Conservation (phyloP, 1,140 invertebrate species). For the Drosophila subpulchrella region DNA sequence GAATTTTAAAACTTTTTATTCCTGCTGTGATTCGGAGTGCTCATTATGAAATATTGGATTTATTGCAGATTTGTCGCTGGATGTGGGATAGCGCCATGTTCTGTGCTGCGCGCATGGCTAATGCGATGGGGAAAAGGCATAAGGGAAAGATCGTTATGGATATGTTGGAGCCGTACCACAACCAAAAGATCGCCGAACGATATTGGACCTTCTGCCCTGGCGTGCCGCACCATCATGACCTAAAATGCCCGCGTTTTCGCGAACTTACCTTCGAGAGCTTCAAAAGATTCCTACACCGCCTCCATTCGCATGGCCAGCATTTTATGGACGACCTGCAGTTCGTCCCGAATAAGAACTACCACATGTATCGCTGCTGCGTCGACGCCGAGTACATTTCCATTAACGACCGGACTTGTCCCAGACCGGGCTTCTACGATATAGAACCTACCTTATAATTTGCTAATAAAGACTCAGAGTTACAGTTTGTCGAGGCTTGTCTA, state of each 20-base stretch:
- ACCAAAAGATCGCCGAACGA: constrained; percentile 3
- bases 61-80: not conserved
- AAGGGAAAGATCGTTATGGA: not conserved
- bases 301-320: not conserved
- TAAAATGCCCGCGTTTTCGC: constrained; percentile 3
- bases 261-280: constrained; percentile 34
- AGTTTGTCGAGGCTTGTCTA: no score
- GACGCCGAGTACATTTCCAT: not conserved
- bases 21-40: no score
- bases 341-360: constrained; percentile 24
- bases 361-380: constrained; percentile 30
- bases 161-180: not conserved
- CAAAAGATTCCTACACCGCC: constrained; percentile 2
- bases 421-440: not conserved
- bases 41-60: not conserved
- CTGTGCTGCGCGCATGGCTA: not conserved
- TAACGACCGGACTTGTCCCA: not conserved
- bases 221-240: constrained; percentile 45
- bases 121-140: not conserved
- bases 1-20: no score
- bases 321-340: constrained; percentile 11
- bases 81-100: not conserved
- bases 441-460: not conserved
- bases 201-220: constrained; percentile 30
- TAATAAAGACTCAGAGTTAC: not conserved